Evolutionary conservation across 2,113 vertebrate genomes (phyloP), one percentile per base, ranked within the genome.

Genomic region (Cynoglossus semilaevis): DNA sequence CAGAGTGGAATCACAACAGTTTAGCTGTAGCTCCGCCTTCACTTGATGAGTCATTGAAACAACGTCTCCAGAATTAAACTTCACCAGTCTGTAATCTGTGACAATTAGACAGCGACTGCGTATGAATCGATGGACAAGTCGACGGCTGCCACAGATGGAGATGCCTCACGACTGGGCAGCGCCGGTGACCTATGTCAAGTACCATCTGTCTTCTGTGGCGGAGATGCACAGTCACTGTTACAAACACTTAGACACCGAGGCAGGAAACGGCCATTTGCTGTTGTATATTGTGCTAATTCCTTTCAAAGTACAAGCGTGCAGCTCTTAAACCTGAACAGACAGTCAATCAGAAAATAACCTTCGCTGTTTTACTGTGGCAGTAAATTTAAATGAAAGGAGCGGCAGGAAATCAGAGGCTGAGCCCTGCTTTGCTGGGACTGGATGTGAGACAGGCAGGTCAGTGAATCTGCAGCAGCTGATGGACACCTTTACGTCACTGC

Each of bases 31-130:
- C 53, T 55, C 55, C 68, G 67, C 66, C 56, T 49, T 47, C 29
- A 51, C 70, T 70, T 83, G 70, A 78, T 72, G 79, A 74, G 60
- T 71, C 76, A 72, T 78, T 81, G 81, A 79, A 65, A 37, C 63
- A 58, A 16, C 41, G 56, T 69, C 61, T 77, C 66, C 29, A 70
- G 72, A 77, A 62, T 58, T 51, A 64, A 65, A 74, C 74, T 67
- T 43, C 67, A 62, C 85, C 63, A 80, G 67, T 36, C 73, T 68
- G 55, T 84, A 77, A 76, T 80, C 75, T 78, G 51, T 40, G 22
- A 38, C 57, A 80, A 76, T 80, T 67, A 63, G 40, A 46, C 54
- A 51, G 67, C 68, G 52, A 51, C 63, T 64, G 60, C 82, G 77
- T 79, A 79, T 76, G 58, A 79, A 77, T 63, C 57, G 60, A 29